A percentile compares a stretch with the other conserved stretches of the same genome.
Conservation (phyloP, 2,888 invertebrate genomes). For the Apamea epomidion region DNA sequence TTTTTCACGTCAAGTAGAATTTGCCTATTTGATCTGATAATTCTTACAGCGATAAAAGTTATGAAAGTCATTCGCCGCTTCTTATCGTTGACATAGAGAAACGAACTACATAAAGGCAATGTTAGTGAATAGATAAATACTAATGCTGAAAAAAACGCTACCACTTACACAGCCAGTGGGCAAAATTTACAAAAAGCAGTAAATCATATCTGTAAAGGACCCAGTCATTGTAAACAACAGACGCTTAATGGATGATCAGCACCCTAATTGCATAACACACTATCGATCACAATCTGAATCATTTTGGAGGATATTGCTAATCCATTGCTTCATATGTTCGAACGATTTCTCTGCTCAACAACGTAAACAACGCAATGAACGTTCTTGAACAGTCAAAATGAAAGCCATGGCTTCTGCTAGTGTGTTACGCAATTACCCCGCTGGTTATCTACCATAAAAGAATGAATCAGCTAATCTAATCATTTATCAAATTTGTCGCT, state of each 20-base stretch:
- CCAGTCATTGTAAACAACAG: not conserved
- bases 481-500: constrained; percentile 7
- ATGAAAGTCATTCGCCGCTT: not conserved
- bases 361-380: no score
- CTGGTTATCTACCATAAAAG: not conserved
- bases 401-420: no score
- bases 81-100: not conserved
- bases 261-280: no score
- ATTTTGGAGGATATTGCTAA: no score
- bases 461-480: not conserved
- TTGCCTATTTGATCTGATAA: constrained; percentile 24
- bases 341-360: no score
- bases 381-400: no score
- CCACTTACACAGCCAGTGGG: not conserved
- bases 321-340: no score
- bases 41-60: not conserved
- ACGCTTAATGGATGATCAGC: not conserved
- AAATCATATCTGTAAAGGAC: not conserved
- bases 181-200: not conserved
- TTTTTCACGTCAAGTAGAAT: constrained; percentile 12
- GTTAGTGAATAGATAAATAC: not conserved
- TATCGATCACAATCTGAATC: no score
- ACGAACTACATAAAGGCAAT: not conserved
- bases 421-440: no score
- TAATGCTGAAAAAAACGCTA: not conserved